Evolutionary conservation across 2,888 invertebrate genomes (phyloP), one percentile per base, ranked within the genome.

Genomic region (Dysmachus trigonus): DNA sequence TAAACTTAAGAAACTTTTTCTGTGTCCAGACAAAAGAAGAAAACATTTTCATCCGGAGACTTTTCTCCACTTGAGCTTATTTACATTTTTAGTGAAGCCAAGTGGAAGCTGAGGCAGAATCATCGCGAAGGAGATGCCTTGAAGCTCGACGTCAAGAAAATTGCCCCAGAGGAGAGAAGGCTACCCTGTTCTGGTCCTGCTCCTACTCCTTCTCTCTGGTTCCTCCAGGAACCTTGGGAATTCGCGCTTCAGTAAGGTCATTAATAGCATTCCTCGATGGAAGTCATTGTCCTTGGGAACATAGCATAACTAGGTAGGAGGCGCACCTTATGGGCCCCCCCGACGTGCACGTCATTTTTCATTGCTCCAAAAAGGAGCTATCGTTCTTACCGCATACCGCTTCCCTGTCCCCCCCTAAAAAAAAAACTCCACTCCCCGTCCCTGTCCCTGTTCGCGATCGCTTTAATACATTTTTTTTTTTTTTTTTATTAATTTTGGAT

Each of bases 251-350:
- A 62, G 62, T 62, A 27, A 62, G 62, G 62, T 81, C 62, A 62
- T 81, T 81, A 53, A 33, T 81, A 33, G 81, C 27, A 81, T 51
- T 53, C 81, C 33, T 81, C 30, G 18, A 33, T 51, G 62, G 30
- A 62, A 81, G 81, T 81, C 81, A 81, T 81, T 81, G 81, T 53
- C 81, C 81, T 81, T 53, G 53, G 31, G 33, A 53, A 31, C 41
- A n/a, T n/a, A n/a, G 30, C 10, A 77, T 13, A 76, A 18, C 38
- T 77, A 13, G n/a, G 41, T 27, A 47, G 41, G 35, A 41, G 30
- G n/a, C 8, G 1, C 47, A 38, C 47, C 41, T 18, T n/a, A 71
- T 30, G 71, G 8, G n/a, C n/a, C 7, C 38, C 15, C 35, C 73
- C 73, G 35, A 2, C 27, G 62, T 62, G 22, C 18, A 62, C 62